Conservation (phyloP, 1,140 invertebrate genomes). For the Acyrthosiphon pisum region DNA sequence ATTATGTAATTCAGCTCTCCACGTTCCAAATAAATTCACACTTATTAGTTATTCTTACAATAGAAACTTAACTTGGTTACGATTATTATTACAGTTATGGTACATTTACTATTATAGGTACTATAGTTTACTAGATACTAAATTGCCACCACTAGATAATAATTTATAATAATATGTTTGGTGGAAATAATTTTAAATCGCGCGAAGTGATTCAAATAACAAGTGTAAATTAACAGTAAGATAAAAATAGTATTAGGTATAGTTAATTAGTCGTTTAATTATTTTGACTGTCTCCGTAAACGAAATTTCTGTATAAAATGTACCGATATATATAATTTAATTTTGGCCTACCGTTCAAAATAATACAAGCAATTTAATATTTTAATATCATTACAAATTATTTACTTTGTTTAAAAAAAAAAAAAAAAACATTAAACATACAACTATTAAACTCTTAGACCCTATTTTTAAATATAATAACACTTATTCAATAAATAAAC, state of each 20-base stretch:
- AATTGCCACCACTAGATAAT: neutral
- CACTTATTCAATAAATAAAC: neutral
- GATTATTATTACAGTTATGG: neutral
- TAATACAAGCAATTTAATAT: too few species aligned
- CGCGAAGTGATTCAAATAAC: neutral
- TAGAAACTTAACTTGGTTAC: neutral
- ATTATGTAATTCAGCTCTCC: neutral
- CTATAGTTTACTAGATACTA: neutral
- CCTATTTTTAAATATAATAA: neutral
- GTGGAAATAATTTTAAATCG: slow-evolving; percentile 18
- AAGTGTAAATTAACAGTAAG: neutral
- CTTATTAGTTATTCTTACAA: neutral
- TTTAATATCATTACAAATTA: too few species aligned
- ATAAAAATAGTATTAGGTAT: neutral
- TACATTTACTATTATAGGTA: neutral
- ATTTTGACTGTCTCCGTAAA: neutral
- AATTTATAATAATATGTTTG: neutral
- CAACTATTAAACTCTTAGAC: neutral
- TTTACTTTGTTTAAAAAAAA: too few species aligned
- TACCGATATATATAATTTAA: too few species aligned
- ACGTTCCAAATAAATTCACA: neutral
- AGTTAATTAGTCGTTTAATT: neutral
- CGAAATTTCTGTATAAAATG: neutral
- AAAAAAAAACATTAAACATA: neutral
- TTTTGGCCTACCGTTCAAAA: too few species aligned